These are phyloP conservation scores for Cyclophora punctaria DNA, from an alignment of 2,888 invertebrate genomes.

Conservation along the genomic window DNA sequence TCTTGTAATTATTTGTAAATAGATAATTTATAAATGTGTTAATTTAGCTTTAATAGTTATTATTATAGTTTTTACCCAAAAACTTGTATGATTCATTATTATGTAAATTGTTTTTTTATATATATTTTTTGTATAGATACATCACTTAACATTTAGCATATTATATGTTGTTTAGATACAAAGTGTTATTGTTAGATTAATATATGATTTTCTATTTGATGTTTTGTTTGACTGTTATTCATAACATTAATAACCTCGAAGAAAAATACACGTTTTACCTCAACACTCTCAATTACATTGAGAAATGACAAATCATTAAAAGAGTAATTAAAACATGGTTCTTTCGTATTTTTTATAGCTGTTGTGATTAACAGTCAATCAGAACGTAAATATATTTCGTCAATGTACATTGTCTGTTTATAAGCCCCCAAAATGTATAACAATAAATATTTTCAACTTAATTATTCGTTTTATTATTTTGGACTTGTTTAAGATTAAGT, in stretches of 20 bases:
- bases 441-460: constrained; percentile 55
- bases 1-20: constrained; percentile 70
- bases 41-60: constrained; percentile 72
- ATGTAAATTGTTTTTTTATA: constrained; percentile 25
- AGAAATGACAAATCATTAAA: no score
- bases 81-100: constrained; percentile 50
- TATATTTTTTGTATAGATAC: constrained; percentile 11
- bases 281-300: no score
- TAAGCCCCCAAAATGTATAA: constrained; percentile 55
- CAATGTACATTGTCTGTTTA: constrained; percentile 55
- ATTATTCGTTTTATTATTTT: constrained; percentile 15
- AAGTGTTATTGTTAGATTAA: no score
- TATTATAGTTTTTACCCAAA: constrained; percentile 53
- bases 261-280: no score
- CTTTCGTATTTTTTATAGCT: no score
- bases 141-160: background rate
- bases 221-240: no score
- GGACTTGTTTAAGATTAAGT: no score
- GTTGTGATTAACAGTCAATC: constrained; percentile 6
- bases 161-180: no score
- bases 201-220: no score
- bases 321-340: no score
- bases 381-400: constrained; percentile 5
- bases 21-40: constrained; percentile 66
- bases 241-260: no score